These are phyloP conservation scores for Calidris pugnax DNA, from an alignment of 2,113 vertebrate genomes.

Conservation along the genomic window DNA sequence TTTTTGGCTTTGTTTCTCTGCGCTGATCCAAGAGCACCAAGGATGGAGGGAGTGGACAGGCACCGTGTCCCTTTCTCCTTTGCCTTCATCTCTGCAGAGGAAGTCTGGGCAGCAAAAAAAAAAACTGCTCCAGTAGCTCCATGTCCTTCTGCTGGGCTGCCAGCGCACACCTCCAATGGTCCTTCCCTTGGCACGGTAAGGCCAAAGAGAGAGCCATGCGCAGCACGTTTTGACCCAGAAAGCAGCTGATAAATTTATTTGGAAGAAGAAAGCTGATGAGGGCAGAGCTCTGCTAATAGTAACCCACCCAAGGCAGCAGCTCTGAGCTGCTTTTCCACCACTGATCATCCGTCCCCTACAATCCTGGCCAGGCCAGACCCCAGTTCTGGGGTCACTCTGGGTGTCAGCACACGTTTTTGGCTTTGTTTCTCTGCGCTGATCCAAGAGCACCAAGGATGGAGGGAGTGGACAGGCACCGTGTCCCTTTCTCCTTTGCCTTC, in stretches of 20 bases:
- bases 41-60: background rate
- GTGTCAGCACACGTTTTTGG: background rate
- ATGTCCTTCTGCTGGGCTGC: no score
- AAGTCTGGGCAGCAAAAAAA: background rate
- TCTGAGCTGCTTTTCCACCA: background rate
- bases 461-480: background rate
- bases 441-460: background rate
- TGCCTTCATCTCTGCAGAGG: background rate
- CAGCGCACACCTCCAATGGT: rapidly evolving
- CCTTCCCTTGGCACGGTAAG: rapidly evolving
- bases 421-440: background rate
- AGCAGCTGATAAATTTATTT: background rate
- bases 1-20: background rate
- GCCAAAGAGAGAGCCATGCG: rapidly evolving
- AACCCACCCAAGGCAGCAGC: background rate
- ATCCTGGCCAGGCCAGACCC: background rate
- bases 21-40: background rate
- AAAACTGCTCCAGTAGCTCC: background rate
- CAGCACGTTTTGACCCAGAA: background rate
- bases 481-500: background rate
- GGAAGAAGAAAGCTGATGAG: background rate
- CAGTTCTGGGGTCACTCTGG: background rate
- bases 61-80: background rate
- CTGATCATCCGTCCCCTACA: background rate
- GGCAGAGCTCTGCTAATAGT: background rate